Conservation (phyloP, 2,888 invertebrate genomes). For the Tethea ocularis region DNA sequence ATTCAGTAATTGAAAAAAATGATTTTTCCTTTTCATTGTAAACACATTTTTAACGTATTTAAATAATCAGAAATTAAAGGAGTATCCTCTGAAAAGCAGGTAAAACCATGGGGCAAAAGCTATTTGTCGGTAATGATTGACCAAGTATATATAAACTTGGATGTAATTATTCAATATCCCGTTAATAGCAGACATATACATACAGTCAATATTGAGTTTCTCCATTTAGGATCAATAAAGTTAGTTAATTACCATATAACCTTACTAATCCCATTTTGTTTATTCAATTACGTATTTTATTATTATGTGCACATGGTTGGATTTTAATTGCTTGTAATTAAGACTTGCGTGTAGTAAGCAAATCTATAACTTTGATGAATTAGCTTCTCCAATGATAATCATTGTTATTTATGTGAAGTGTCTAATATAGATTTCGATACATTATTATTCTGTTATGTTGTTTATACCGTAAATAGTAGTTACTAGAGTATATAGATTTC, state of each 20-base stretch:
- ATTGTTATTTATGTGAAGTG: neutral
- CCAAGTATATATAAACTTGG: neutral
- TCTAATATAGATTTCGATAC: neutral
- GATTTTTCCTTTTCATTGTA: too few relatives aligned
- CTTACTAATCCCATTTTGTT: slow-evolving; percentile 9
- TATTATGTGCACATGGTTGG: slow-evolving; percentile 6
- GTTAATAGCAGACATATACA: neutral
- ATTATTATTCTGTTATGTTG: neutral
- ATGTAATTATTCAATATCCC: neutral
- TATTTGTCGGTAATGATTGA: too few relatives aligned
- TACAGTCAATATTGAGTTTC: neutral
- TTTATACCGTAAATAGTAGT: neutral
- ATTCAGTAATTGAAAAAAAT: too few relatives aligned
- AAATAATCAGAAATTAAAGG: too few relatives aligned
- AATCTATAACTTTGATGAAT: neutral
- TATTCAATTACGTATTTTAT: slow-evolving; percentile 9
- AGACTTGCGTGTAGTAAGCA: slow-evolving; percentile 10
- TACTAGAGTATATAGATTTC: too few relatives aligned
- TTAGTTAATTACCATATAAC: slow-evolving; percentile 8
- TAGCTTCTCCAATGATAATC: neutral
- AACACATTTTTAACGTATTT: too few relatives aligned
- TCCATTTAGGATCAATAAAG: neutral
- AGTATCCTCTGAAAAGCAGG: too few relatives aligned
- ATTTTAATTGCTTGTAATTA: slow-evolving; percentile 15
- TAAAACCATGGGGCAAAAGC: too few relatives aligned